Evolutionary conservation across 1,140 invertebrate species (phyloP).

Genomic region (Drosophila mauritiana): DNA sequence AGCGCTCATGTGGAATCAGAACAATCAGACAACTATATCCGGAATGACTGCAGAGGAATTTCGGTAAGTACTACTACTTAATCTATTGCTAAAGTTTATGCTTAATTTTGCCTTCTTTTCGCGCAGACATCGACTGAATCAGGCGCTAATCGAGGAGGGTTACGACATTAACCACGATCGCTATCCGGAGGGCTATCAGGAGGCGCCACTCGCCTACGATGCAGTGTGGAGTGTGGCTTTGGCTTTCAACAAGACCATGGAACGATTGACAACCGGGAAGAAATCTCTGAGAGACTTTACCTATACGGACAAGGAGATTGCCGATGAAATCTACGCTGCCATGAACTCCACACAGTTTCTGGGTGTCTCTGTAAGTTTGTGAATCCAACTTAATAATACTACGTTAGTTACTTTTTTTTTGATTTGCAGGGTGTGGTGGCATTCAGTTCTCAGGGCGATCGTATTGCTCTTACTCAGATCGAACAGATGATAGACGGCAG

Average conservation of each 20-base stretch:
- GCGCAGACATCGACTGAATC: conserved; percentile 90
- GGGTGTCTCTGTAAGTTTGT: conserved; percentile 95
- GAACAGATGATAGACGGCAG: conserved; percentile 98
- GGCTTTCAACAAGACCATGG: conserved; percentile 98
- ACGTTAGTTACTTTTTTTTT: background rate
- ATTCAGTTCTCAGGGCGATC: conserved; percentile 98
- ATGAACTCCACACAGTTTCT: conserved; percentile 99
- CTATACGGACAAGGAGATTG: conserved; percentile 98
- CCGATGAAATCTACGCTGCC: conserved; percentile 97
- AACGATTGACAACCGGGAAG: conserved; percentile 91
- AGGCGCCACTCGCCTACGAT: conserved; percentile 99
- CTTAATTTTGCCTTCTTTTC: no score
- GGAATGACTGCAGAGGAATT: conserved; percentile 94
- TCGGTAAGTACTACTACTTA: conserved; percentile 80
- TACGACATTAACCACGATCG: conserved; percentile 93
- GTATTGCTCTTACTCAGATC: conserved; percentile 99
- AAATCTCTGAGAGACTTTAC: conserved; percentile 96
- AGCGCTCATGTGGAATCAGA: conserved; percentile 99
- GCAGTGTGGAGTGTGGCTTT: conserved; percentile 99
- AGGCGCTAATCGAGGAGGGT: conserved; percentile 90
- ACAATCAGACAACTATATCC: conserved; percentile 94
- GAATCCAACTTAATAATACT: background rate
- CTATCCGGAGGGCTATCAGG: conserved; percentile 97
- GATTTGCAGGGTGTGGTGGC: conserved; percentile 91
- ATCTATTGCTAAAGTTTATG: no score